Conservation (phyloP, 2,888 invertebrate species). For the Salpingus planirostris region DNA sequence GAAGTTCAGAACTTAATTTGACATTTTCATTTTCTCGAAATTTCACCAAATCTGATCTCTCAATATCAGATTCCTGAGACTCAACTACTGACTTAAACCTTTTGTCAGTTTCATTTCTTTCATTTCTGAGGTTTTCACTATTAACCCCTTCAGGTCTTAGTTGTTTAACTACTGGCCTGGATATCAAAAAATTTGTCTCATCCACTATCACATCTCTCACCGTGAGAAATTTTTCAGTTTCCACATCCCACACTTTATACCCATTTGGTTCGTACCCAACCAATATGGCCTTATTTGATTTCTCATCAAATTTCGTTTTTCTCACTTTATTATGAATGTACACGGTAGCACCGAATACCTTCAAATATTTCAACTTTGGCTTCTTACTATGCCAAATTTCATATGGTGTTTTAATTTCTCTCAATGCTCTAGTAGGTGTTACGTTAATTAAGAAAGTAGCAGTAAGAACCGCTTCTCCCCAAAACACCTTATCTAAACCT, state of each 20-base stretch:
- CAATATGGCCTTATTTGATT: conserved; percentile 30
- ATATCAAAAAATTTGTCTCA: conserved; percentile 15
- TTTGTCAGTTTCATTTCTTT: too few species aligned
- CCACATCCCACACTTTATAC: conserved; percentile 28
- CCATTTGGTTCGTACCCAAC: conserved; percentile 30
- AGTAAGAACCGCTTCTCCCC: conserved; percentile 24
- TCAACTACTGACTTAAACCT: neutral
- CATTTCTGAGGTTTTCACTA: too few species aligned
- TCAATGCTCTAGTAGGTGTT: conserved; percentile 18
- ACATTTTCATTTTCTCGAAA: neutral
- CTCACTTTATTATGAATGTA: conserved; percentile 29
- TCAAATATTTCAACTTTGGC: conserved; percentile 25
- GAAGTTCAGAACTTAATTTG: neutral
- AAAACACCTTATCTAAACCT: conserved; percentile 28
- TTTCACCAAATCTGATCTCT: neutral
- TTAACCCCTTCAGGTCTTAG: too few species aligned
- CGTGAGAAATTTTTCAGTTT: conserved; percentile 22
- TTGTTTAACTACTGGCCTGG: conserved; percentile 1
- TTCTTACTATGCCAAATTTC: conserved; percentile 26
- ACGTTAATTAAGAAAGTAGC: conserved; percentile 15
- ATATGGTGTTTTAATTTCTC: conserved; percentile 10
- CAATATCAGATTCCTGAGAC: neutral
- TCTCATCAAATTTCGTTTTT: conserved; percentile 29
- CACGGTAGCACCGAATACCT: conserved; percentile 28
- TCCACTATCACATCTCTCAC: conserved; percentile 30